phyloP scores from a whole-genome alignment of 2,797 vertebrate species.

The Tokudaia tokunoshimensis region DNA sequence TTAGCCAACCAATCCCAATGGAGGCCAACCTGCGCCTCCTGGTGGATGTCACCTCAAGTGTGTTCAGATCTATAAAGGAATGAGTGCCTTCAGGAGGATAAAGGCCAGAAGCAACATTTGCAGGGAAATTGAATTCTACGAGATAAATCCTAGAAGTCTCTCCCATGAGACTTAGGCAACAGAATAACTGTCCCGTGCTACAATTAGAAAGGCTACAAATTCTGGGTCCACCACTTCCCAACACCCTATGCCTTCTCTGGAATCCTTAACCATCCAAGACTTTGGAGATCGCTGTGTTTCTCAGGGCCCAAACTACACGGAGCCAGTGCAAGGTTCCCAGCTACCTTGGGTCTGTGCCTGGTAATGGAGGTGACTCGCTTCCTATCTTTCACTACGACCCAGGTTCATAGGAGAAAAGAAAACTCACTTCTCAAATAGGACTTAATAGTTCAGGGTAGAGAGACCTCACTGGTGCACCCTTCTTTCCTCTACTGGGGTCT shows the following conservation, averaged over 20 bases:
- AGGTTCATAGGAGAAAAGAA: neutral
- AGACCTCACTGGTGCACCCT: fast-evolving
- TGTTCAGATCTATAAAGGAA: neutral
- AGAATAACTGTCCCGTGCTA: neutral
- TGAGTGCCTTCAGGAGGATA: neutral
- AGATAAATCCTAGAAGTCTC: constrained; percentile 35
- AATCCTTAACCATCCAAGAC: neutral
- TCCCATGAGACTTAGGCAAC: constrained; percentile 61
- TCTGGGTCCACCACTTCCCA: no score
- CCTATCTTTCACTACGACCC: fast-evolving
- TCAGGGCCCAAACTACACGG: neutral
- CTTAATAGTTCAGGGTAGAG: neutral
- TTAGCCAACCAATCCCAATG: fast-evolving
- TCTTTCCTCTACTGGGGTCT: neutral
- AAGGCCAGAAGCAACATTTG: neutral
- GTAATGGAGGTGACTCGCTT: fast-evolving
- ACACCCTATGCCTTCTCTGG: no score
- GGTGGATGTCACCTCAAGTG: fast-evolving
- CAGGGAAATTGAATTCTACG: neutral
- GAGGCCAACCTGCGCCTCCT: neutral
- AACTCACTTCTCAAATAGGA: neutral
- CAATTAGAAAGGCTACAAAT: neutral
- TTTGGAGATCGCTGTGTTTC: neutral
- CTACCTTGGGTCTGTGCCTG: constrained; percentile 23
- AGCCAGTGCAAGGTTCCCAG: constrained; percentile 1